These are phyloP conservation scores for Hyperoplus immaculatus DNA, from an alignment of 2,797 vertebrate species.

Conservation along the genomic window DNA sequence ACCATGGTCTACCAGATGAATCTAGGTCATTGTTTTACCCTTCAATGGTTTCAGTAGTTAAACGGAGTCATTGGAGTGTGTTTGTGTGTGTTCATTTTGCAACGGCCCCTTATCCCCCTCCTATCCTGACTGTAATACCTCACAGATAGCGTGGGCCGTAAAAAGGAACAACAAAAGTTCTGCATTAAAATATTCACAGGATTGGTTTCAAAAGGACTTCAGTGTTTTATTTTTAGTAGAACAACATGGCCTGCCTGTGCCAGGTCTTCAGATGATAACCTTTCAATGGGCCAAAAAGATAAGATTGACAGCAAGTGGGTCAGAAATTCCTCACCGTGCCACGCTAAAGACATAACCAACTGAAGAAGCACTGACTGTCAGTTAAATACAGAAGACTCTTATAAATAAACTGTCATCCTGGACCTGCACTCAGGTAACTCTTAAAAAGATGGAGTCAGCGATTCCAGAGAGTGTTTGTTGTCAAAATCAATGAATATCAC, in stretches of 20 bases:
- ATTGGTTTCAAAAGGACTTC: conserved; percentile 17
- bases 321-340: conserved; percentile 24
- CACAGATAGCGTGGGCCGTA: conserved; percentile 1
- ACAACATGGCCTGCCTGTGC: neutral
- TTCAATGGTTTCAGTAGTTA: conserved; percentile 70
- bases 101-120: conserved; percentile 36
- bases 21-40: conserved; percentile 81
- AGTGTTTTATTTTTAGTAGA: neutral
- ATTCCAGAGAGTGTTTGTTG: too few relatives aligned
- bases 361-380: neutral
- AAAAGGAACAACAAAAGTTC: conserved; percentile 32
- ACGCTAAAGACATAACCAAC: neutral
- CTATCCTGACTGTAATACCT: conserved; percentile 37
- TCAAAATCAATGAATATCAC: too few relatives aligned
- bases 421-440: conserved; percentile 5
- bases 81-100: conserved; percentile 54
- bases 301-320: conserved; percentile 5
- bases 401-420: conserved; percentile 2
- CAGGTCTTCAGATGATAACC: conserved; percentile 20
- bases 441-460: neutral
- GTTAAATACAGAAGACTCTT: neutral
- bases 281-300: conserved; percentile 11
- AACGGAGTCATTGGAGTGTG: conserved; percentile 56
- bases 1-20: conserved; percentile 49
- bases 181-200: conserved; percentile 38